Evolutionary conservation across 2,888 invertebrate genomes (phyloP).

Genomic region (Noctua fimbriata): DNA sequence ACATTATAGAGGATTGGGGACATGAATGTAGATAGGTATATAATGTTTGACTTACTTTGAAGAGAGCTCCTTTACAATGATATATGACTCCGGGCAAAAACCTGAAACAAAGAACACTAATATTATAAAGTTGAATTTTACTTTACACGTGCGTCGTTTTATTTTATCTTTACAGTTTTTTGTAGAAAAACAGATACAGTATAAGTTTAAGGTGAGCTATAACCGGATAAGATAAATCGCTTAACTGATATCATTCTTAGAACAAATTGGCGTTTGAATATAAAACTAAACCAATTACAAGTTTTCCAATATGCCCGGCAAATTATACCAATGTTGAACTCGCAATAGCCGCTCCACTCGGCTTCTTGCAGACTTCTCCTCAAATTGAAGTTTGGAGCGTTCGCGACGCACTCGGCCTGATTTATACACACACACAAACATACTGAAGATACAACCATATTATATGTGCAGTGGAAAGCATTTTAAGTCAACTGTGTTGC

Average conservation of each 20-base stretch:
- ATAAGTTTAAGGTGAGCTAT: constrained; percentile 35
- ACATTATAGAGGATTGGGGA: neutral
- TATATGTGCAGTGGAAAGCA: constrained; percentile 51
- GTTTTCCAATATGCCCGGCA: constrained; percentile 87
- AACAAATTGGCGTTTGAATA: constrained; percentile 82
- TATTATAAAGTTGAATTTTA: constrained; percentile 43
- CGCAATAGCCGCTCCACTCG: constrained; percentile 79
- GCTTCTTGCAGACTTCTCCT: constrained; percentile 77
- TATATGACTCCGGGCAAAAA: constrained; percentile 89
- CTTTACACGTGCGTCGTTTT: constrained; percentile 19
- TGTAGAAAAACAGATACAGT: constrained; percentile 5
- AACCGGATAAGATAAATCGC: constrained; percentile 67
- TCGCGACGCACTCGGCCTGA: constrained; percentile 68
- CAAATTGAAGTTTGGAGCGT: constrained; percentile 78
- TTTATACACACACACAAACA: constrained; percentile 62
- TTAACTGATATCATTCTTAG: constrained; percentile 82
- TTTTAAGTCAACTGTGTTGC: constrained; percentile 57
- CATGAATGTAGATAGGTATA: neutral
- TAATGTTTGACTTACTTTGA: constrained; percentile 81
- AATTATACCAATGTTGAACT: constrained; percentile 87
- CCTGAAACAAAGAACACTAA: constrained; percentile 81
- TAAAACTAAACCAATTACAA: constrained; percentile 89
- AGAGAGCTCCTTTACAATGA: constrained; percentile 84
- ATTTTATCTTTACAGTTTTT: constrained; percentile 19
- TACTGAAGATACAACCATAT: constrained; percentile 40